Evolutionary conservation across 2,113 vertebrate genomes (phyloP).

Genomic region (Hydrochoerus hydrochaeris): DNA sequence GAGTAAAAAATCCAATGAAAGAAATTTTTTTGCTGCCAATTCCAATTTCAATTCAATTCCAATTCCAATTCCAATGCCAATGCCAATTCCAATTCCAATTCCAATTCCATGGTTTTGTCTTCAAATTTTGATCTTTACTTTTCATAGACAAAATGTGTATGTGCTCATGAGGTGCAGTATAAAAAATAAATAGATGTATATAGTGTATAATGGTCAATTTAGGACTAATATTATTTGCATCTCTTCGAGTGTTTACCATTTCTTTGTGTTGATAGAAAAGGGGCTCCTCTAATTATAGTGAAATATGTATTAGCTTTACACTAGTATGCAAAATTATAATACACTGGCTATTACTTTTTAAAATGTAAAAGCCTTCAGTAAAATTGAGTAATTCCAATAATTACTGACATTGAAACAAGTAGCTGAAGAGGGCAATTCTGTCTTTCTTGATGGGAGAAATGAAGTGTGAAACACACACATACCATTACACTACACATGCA

Average conservation of each 20-base stretch:
- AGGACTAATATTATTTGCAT: neutral
- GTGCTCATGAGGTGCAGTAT: neutral
- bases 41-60: too few relatives aligned
- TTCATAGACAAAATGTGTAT: neutral
- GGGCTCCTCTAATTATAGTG: neutral
- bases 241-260: neutral
- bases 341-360: neutral
- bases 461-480: neutral
- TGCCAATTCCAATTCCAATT: too few relatives aligned
- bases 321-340: neutral
- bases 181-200: neutral
- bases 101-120: too few relatives aligned
- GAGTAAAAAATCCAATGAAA: accelerated
- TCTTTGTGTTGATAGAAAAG: neutral
- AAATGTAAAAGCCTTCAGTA: neutral
- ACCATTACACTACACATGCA: too few relatives aligned
- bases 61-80: too few relatives aligned
- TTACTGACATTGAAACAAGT: neutral
- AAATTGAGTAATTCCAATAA: neutral
- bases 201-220: neutral
- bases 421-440: neutral
- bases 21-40: neutral
- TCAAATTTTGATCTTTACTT: too few relatives aligned
- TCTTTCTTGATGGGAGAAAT: neutral
- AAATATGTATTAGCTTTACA: neutral